phyloP scores from a whole-genome alignment of 2,888 invertebrate species.

The Ganaspis brasiliensis region DNA sequence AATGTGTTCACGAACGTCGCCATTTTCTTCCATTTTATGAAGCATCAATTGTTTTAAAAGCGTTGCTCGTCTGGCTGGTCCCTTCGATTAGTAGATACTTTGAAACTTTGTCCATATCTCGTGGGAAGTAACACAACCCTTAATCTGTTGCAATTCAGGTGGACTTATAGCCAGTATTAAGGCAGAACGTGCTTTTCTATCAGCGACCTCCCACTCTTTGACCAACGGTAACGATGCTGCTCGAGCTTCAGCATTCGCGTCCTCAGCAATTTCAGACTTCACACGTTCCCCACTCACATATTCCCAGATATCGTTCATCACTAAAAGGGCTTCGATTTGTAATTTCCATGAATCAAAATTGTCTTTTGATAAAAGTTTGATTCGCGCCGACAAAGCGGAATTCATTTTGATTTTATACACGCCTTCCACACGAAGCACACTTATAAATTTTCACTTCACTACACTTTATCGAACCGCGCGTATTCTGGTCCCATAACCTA shows the following conservation, averaged over 20 bases:
- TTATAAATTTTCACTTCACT: neutral
- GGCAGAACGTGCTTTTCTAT: conserved; percentile 17
- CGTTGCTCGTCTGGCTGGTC: conserved; percentile 31
- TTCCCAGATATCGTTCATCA: neutral
- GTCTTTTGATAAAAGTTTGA: conserved; percentile 9
- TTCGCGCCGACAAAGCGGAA: conserved; percentile 3
- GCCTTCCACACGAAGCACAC: neutral
- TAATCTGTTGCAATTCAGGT: too few species aligned
- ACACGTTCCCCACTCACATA: too few species aligned
- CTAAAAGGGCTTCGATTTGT: conserved; percentile 5
- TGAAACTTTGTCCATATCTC: conserved; percentile 45
- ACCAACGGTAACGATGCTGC: neutral
- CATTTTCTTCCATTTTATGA: conserved; percentile 35
- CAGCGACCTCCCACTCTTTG: conserved; percentile 1
- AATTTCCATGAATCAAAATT: too few species aligned
- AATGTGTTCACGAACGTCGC: conserved; percentile 49
- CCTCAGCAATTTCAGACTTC: neutral
- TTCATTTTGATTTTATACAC: neutral
- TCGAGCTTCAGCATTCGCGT: neutral
- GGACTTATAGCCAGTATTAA: neutral
- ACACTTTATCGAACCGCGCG: neutral
- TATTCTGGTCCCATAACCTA: neutral
- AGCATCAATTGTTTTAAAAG: conserved; percentile 48
- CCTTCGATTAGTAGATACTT: too few species aligned
- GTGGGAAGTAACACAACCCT: conserved; percentile 31